These are phyloP conservation scores for Grus americana DNA, from an alignment of 2,113 vertebrate genomes.

Conservation along the genomic window DNA sequence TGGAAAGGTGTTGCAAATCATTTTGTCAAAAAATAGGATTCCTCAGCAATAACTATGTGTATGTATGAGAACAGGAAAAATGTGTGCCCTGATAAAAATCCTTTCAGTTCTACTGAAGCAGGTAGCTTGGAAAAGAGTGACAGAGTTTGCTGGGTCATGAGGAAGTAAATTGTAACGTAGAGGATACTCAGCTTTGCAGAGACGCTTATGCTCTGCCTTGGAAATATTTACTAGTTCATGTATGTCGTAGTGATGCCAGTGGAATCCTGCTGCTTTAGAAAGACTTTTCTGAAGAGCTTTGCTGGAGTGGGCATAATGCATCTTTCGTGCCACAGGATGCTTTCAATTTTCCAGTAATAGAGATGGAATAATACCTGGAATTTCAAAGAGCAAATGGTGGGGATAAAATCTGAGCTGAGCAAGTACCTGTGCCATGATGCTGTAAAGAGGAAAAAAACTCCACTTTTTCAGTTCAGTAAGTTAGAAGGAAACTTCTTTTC, in stretches of 20 bases:
- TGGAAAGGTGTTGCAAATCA: neutral
- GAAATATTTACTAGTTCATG: neutral
- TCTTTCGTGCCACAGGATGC: neutral
- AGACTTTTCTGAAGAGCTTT: neutral
- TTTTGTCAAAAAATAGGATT: neutral
- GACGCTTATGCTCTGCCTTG: neutral
- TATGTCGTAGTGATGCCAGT: neutral
- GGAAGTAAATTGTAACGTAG: neutral
- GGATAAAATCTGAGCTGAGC: conserved; percentile 15
- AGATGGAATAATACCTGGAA: neutral
- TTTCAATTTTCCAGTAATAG: neutral
- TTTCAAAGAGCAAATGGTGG: neutral
- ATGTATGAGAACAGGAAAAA: neutral
- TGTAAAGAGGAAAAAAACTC: neutral
- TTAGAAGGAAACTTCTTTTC: neutral
- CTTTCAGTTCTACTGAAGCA: neutral
- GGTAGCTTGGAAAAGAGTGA: neutral
- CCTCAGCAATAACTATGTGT: neutral
- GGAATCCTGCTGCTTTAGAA: neutral
- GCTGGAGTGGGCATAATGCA: neutral
- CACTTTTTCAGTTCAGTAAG: neutral
- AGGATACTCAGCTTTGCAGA: neutral
- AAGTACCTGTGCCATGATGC: neutral
- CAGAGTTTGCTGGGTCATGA: neutral
- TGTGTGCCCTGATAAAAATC: neutral